phyloP scores from a whole-genome alignment of 2,113 vertebrate genomes.

The Dipodomys spectabilis region DNA sequence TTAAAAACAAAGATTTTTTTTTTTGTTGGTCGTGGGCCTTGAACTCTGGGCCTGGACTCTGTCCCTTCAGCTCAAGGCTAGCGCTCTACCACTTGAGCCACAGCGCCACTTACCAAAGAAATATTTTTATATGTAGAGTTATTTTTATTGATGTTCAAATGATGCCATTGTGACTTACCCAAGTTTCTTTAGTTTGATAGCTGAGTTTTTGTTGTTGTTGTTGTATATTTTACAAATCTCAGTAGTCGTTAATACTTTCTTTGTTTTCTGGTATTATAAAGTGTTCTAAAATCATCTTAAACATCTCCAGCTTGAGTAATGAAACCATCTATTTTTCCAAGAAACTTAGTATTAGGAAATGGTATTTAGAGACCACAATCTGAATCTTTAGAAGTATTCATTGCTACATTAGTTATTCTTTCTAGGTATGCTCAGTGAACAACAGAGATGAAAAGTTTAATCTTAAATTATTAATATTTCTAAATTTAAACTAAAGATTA shows the following conservation, averaged over 20 bases:
- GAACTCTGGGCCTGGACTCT: no score
- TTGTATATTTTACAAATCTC: background rate
- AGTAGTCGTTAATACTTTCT: background rate
- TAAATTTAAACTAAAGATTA: background rate
- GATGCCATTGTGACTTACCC: background rate
- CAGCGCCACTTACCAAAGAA: no score
- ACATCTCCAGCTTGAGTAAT: background rate
- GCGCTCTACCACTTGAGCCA: no score
- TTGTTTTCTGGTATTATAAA: background rate
- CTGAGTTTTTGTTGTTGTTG: background rate
- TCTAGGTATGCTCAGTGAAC: background rate
- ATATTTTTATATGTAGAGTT: background rate
- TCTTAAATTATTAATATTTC: background rate
- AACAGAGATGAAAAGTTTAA: background rate
- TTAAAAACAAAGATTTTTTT: no score
- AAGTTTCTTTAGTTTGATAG: background rate
- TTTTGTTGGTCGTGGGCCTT: no score
- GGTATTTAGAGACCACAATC: background rate
- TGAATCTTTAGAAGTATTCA: background rate
- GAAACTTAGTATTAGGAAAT: background rate
- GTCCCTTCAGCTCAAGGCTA: no score
- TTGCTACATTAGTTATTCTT: background rate
- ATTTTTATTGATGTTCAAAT: slow-evolving; percentile 16
- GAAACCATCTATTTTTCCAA: background rate
- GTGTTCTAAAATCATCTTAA: background rate